A percentile compares a stretch with the other conserved stretches of the same genome.
These are phyloP conservation scores for Syngnathus typhle DNA, from an alignment of 2,113 vertebrate genomes.

Conservation along the genomic window DNA sequence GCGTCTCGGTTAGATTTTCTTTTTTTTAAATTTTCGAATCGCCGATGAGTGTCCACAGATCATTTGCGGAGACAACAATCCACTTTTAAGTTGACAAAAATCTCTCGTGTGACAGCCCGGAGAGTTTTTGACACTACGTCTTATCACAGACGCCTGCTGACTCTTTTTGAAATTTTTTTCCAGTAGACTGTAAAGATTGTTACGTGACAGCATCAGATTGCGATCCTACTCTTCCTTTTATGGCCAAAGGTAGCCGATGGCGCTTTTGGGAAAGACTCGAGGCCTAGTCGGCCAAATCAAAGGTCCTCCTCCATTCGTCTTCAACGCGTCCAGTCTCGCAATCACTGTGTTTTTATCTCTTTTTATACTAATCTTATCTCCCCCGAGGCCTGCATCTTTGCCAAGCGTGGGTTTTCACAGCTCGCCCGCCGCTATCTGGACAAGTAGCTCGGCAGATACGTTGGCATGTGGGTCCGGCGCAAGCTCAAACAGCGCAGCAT, in stretches of 20 bases:
- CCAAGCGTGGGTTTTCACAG: constrained; percentile 72
- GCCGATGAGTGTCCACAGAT: not conserved
- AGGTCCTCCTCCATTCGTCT: constrained; percentile 52
- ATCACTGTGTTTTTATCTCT: constrained; percentile 56
- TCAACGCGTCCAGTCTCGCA: constrained; percentile 59
- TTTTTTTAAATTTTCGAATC: not conserved
- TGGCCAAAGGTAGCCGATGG: constrained; percentile 36
- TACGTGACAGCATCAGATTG: constrained; percentile 63
- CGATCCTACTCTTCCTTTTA: constrained; percentile 52
- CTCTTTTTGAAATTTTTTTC: constrained; percentile 59
- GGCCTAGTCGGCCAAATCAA: constrained; percentile 26
- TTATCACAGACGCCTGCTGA: constrained; percentile 21
- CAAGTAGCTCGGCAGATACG: constrained; percentile 30
- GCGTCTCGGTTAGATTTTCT: too few species aligned
- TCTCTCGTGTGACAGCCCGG: constrained; percentile 15
- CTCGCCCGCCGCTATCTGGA: constrained; percentile 62
- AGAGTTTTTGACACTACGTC: constrained; percentile 34
- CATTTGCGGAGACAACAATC: not conserved
- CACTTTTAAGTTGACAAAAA: constrained; percentile 9
- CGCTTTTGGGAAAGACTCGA: constrained; percentile 38
- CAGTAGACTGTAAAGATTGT: constrained; percentile 64
- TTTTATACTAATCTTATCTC: constrained; percentile 46
- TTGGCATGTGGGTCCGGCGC: constrained; percentile 47
- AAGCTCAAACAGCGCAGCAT: constrained; percentile 49
- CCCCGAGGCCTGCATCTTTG: constrained; percentile 52